Percentiles rank a stretch among this genome's conserved stretches.
Conservation (phyloP, 2,888 invertebrate genomes). For the Eulithis prunata region DNA sequence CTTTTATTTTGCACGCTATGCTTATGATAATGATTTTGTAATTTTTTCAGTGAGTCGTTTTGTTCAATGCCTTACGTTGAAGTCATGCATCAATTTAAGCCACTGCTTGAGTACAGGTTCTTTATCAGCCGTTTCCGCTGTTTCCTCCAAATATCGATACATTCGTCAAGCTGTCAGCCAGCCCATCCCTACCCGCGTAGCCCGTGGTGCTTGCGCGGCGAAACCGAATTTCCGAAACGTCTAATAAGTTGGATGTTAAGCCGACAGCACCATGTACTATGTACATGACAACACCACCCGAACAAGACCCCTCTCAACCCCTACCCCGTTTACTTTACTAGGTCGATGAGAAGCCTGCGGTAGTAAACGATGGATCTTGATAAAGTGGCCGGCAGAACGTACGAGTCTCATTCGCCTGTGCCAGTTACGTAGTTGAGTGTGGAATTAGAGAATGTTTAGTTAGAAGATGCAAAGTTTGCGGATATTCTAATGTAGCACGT, state of each 20-base stretch:
- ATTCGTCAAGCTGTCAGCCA: neutral
- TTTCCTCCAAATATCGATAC: constrained; percentile 11
- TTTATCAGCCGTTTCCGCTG: neutral
- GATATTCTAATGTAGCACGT: constrained; percentile 16
- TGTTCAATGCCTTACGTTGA: no score
- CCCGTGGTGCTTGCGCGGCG: constrained; percentile 74
- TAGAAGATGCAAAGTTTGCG: constrained; percentile 52
- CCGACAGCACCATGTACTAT: constrained; percentile 73
- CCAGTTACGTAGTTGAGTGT: constrained; percentile 69
- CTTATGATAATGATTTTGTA: no score
- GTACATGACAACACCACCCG: constrained; percentile 68
- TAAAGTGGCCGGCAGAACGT: constrained; percentile 57
- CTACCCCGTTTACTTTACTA: constrained; percentile 43
- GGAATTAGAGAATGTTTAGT: constrained; percentile 76
- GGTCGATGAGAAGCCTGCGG: constrained; percentile 39
- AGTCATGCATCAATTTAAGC: no score
- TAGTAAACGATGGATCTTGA: constrained; percentile 53
- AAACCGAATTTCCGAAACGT: constrained; percentile 84
- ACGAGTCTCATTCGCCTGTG: constrained; percentile 72
- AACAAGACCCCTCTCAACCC: constrained; percentile 51
- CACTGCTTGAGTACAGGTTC: no score
- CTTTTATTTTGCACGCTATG: no score
- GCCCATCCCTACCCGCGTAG: constrained; percentile 59
- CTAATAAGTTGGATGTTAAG: constrained; percentile 83
- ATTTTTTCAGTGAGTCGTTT: no score